phyloP scores from a whole-genome alignment of 2,113 vertebrate species.

The Paraplagusia blochii region DNA sequence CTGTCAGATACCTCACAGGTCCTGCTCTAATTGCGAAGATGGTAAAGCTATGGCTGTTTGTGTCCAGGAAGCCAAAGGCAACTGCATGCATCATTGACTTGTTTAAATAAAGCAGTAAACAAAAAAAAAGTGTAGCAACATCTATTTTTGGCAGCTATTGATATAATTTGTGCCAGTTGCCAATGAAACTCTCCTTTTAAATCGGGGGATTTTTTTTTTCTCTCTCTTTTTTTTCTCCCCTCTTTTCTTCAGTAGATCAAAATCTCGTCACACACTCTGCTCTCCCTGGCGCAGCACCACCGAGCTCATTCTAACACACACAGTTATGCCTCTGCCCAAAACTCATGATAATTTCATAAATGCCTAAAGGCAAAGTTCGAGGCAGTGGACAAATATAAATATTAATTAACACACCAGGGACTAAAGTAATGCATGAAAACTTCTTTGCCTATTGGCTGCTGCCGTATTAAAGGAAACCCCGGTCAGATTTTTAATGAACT shows the following conservation, averaged over 20 bases:
- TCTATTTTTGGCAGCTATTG: constrained; percentile 23
- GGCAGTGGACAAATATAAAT: constrained; percentile 81
- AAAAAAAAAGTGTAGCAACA: constrained; percentile 56
- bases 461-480: constrained; percentile 65
- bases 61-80: constrained; percentile 59
- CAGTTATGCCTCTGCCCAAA: constrained; percentile 59
- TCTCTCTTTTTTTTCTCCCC: constrained; percentile 35
- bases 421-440: constrained; percentile 63
- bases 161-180: constrained; percentile 39
- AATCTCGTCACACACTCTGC: constrained; percentile 37
- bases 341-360: constrained; percentile 79
- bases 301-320: constrained; percentile 50
- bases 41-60: constrained; percentile 69
- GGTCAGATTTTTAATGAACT: constrained; percentile 69
- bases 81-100: constrained; percentile 55
- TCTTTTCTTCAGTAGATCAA: constrained; percentile 31
- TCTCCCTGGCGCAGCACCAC: constrained; percentile 24
- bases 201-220: constrained; percentile 20
- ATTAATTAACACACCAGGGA: constrained; percentile 81
- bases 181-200: constrained; percentile 35
- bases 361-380: constrained; percentile 79
- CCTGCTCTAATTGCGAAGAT: constrained; percentile 70
- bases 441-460: constrained; percentile 69
- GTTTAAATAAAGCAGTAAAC: constrained; percentile 67
- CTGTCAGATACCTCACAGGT: constrained; percentile 73